Evolutionary conservation across 1,140 invertebrate species (phyloP), one percentile per base, ranked within the genome.

Genomic region (Helicoverpa armigera): DNA sequence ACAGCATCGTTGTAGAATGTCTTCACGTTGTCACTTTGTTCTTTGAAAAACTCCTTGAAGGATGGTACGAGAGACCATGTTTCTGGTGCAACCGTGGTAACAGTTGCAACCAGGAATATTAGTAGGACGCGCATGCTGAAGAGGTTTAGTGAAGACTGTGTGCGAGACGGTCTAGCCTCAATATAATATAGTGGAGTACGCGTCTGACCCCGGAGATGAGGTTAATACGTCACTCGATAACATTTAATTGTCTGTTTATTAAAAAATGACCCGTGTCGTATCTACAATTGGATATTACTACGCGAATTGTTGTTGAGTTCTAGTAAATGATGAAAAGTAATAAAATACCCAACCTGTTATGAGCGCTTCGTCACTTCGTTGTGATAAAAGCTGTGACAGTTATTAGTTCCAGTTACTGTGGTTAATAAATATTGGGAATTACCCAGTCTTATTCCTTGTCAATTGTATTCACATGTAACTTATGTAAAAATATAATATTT

Each of bases 11-110:
- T 83, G 67, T 90, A 88, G 0, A 87, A 85, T 31, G 87, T 82
- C 67, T 91, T 89, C 51, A 92, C 82, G 43, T 86, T 83, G 16
- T 76, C 83, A 56, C 84, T 84, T 75, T 92, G 90, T 16, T 90
- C 87, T 51, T 92, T 83, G 13, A 93, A 89, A 76, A 94, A 94
- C n/a, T 50, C 43, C 3, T 43, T 60, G 10, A 79, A 58, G 7
- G 76, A 58, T 11, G 76, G 53, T 2, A 69, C 63, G n/a, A 79
- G 2, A 12, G 76, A 58, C 76, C 76, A 79, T 3, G 60, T 9
- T 2, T 79, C 43, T n/a, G 63, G 3, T 29, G 35, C 50, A 16
- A 31, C 53, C 4, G 51, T 10, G 23, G n/a, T 12, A 10, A 18
- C 65, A 56, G 51, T 78, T 48, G 70, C 23, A 10, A 70, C 29